phyloP scores from a whole-genome alignment of 2,888 invertebrate species.

The Molanna angustata region DNA sequence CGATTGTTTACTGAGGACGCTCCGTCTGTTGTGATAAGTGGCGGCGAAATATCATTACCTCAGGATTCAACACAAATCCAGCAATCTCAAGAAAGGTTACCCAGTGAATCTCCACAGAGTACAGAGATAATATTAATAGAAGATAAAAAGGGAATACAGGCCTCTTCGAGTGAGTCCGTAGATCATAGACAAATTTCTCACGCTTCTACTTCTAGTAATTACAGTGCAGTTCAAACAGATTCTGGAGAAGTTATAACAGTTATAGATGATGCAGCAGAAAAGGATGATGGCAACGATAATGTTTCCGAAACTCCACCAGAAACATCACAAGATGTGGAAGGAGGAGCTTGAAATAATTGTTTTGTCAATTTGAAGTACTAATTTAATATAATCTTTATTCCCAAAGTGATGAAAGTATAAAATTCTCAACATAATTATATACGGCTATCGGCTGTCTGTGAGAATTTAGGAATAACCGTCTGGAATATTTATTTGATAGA shows the following conservation, averaged over 20 bases:
- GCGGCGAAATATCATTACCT: too few species aligned
- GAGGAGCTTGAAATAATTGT: conserved; percentile 13
- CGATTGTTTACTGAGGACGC: conserved; percentile 8
- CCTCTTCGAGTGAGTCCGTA: too few species aligned
- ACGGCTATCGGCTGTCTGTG: too few species aligned
- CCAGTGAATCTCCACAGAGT: neutral
- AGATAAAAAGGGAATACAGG: neutral
- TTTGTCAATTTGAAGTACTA: conserved; percentile 7
- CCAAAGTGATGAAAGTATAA: neutral
- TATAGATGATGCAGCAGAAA: neutral
- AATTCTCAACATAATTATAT: neutral
- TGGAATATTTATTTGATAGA: too few species aligned
- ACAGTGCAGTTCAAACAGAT: too few species aligned
- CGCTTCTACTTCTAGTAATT: neutral
- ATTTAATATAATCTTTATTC: conserved; percentile 1
- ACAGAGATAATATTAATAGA: too few species aligned
- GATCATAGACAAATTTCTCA: too few species aligned
- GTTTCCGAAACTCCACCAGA: conserved; percentile 4
- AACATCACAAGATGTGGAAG: conserved; percentile 6
- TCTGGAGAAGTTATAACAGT: too few species aligned
- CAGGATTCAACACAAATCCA: neutral
- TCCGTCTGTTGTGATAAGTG: neutral
- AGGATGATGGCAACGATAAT: neutral
- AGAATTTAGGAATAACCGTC: too few species aligned
- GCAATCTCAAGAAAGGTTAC: neutral